phyloP scores from a whole-genome alignment of 1,140 invertebrate genomes.

The Pogonomyrmex barbatus region DNA sequence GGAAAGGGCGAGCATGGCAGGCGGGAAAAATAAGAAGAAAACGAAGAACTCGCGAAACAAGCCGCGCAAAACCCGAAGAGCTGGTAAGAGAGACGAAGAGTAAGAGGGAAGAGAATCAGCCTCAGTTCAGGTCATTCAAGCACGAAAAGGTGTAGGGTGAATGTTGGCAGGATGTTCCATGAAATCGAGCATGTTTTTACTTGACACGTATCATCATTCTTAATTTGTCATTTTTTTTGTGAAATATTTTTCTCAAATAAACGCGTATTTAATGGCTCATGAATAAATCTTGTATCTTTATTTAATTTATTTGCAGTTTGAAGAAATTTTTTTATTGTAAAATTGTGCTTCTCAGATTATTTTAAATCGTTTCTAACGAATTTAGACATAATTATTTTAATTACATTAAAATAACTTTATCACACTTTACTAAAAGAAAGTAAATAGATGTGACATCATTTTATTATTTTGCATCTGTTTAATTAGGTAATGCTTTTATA shows the following conservation, averaged over 20 bases:
- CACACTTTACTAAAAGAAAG: not conserved
- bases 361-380: not conserved
- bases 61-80: constrained; percentile 71
- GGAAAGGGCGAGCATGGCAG: constrained; percentile 41
- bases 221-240: not conserved
- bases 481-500: not conserved
- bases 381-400: not conserved
- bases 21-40: constrained; percentile 68
- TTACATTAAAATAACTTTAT: not conserved
- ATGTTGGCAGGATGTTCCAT: constrained; percentile 66
- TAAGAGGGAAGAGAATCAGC: constrained; percentile 68
- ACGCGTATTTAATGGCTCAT: not conserved
- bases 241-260: constrained; percentile 1
- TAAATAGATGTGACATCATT: not conserved
- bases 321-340: not conserved
- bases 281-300: not conserved
- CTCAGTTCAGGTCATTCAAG: constrained; percentile 67
- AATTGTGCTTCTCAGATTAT: not conserved
- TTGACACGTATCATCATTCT: not conserved
- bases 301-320: not conserved
- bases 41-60: constrained; percentile 61
- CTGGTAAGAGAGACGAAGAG: constrained; percentile 57
- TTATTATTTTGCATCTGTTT: not conserved
- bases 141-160: constrained; percentile 69
- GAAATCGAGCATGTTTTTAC: constrained; percentile 52